phyloP scores from a whole-genome alignment of 30 jellyfish, hydroid and myxozoan species.

The Aurelia aurita region DNA sequence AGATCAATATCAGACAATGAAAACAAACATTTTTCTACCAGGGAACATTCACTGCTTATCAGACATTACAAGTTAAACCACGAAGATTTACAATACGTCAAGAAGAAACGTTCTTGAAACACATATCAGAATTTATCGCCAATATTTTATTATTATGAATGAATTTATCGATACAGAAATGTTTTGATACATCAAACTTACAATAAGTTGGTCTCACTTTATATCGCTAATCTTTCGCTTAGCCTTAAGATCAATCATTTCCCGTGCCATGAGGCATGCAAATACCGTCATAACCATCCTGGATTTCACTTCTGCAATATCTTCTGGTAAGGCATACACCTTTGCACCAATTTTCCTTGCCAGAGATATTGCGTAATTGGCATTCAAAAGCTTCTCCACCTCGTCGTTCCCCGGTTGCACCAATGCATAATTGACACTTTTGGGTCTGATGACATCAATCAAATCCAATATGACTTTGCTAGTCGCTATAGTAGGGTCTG shows the following conservation, averaged over 20 bases:
- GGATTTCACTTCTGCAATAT: slow-evolving; percentile 66
- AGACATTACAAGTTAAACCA: no score
- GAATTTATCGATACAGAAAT: no score
- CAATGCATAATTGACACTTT: slow-evolving; percentile 56
- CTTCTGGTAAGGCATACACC: slow-evolving; percentile 85
- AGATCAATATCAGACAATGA: no score
- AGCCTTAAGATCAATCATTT: neutral
- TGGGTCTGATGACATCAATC: slow-evolving; percentile 73
- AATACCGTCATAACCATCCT: slow-evolving; percentile 88
- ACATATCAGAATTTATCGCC: no score
- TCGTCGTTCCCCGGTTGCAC: slow-evolving; percentile 67
- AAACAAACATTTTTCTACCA: no score
- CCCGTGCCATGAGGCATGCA: slow-evolving; percentile 83
- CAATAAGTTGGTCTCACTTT: no score
- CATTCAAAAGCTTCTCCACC: slow-evolving; percentile 68
- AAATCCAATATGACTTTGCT: slow-evolving; percentile 62
- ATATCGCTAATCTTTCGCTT: neutral
- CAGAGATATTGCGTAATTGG: slow-evolving; percentile 78
- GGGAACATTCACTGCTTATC: no score
- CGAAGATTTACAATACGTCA: no score
- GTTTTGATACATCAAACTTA: no score
- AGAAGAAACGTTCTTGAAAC: no score
- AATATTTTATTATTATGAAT: no score
- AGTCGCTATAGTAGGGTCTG: slow-evolving; percentile 66
- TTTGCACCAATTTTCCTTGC: slow-evolving; percentile 87